Base-by-base conservation (phyloP, 2,113 vertebrate genomes). In the Trinectes maculatus region DNA sequence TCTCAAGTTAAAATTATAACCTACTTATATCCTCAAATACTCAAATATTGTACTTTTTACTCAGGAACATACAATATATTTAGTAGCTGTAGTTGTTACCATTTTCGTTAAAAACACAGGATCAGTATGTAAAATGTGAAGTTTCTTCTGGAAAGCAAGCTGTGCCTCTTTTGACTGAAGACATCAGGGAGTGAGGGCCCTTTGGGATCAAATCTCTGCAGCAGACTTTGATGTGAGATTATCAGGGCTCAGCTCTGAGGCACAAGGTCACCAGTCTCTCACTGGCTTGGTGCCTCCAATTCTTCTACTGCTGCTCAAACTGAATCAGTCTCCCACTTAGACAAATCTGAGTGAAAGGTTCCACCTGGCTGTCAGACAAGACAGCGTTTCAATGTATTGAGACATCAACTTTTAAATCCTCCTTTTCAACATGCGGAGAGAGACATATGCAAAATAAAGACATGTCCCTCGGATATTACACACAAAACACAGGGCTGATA, bases 181-280 rank as follows among this genome's bases (percentile, higher is more conserved):
- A 48, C 24, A 2, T 83, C 44, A 51, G 64, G 29, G 40, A 53
- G 42, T 18, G 46, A 69, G 61, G 47, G 59, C 21, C 55, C 44
- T 5, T 55, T 46, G 60, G 63, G 59, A 81, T 77, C 77, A 69
- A 37, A 49, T 74, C 74, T 74, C 42, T 36, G 42, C 26, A 40
- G 48, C 33, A n/a, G 66, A 84, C 84, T 89, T 86, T 90, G 88
- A 91, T 85, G 78, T 85, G 82, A 86, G 85, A 87, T 88, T 88
- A 86, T 72, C 33, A 22, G 82, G 76, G 64, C 85, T 78, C 74
- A 62, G 71, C 68, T 82, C 39, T 53, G 72, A 53, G 80, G 83
- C 60, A 80, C 57, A 76, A 82, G 75, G 83, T 86, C 87, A 87
- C 31, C 49, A 22, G 75, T 80, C 68, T 72, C 73, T 85, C 82